Conservation (phyloP, 1,140 invertebrate genomes). For the Cyphomyrmex costatus region DNA sequence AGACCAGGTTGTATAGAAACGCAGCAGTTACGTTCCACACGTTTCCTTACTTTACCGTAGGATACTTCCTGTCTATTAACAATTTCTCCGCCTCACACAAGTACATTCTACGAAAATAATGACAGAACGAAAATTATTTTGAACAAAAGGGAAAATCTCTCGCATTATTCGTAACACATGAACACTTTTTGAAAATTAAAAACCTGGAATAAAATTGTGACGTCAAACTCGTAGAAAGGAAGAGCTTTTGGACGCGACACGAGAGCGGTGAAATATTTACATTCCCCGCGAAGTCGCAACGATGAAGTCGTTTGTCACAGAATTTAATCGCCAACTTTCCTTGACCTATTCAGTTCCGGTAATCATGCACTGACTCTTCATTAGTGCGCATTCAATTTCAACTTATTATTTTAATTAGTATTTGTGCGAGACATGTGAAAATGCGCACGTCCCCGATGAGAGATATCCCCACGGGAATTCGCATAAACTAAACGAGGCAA, state of each 20-base stretch:
- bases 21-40: conserved; percentile 54
- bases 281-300: neutral
- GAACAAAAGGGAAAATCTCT: neutral
- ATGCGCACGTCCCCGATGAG: conserved; percentile 29
- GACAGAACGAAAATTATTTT: conserved; percentile 16
- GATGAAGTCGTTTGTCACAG: conserved; percentile 15
- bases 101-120: conserved; percentile 65
- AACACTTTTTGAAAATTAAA: neutral
- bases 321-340: conserved; percentile 43
- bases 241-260: neutral
- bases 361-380: conserved; percentile 39
- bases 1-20: conserved; percentile 44
- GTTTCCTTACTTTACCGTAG: conserved; percentile 53
- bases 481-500: conserved; percentile 56
- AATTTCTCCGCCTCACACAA: conserved; percentile 63
- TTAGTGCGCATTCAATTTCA: conserved; percentile 49
- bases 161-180: neutral
- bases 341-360: conserved; percentile 23
- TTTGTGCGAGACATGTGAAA: conserved; percentile 35
- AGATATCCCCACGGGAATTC: conserved; percentile 43
- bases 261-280: conserved; percentile 29
- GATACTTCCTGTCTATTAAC: conserved; percentile 70
- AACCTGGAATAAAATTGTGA: neutral
- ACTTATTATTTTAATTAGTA: conserved; percentile 63
- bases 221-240: neutral